A percentile compares a stretch with the other conserved stretches of the same genome.
Evolutionary conservation across 2,113 vertebrate genomes (phyloP).

Genomic region (Regulus satrapa): DNA sequence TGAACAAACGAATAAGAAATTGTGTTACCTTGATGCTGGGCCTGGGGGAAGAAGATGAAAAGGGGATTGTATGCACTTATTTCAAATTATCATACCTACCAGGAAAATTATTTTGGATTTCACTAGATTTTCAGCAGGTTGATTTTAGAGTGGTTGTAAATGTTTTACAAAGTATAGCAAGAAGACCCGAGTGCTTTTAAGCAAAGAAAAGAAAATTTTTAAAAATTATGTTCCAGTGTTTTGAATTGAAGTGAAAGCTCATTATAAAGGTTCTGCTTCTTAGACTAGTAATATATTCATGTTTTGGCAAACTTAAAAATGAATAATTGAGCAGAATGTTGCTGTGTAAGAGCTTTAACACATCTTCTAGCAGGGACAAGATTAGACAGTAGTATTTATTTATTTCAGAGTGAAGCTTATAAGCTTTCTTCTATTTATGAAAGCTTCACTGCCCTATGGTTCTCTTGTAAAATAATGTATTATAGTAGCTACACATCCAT

Average conservation of each 20-base stretch:
- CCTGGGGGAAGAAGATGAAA: neutral
- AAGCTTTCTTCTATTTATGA: slow-evolving; percentile 35
- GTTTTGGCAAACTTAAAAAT: neutral
- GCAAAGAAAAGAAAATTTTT: neutral
- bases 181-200: neutral
- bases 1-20: neutral
- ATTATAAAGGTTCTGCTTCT: neutral
- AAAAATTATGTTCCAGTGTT: neutral
- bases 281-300: neutral
- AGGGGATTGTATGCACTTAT: neutral
- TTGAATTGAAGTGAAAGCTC: neutral
- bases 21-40: neutral
- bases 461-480: slow-evolving; percentile 80
- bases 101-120: slow-evolving; percentile 8
- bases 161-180: slow-evolving; percentile 36
- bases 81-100: neutral
- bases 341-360: neutral
- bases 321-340: neutral
- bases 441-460: slow-evolving; percentile 37
- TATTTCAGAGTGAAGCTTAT: slow-evolving; percentile 44
- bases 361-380: neutral
- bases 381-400: slow-evolving; percentile 50
- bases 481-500: slow-evolving; percentile 67
- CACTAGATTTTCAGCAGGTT: neutral
- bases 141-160: slow-evolving; percentile 55